phyloP scores from a whole-genome alignment of 2,888 invertebrate genomes.

The Flabesymbios commensalis region DNA sequence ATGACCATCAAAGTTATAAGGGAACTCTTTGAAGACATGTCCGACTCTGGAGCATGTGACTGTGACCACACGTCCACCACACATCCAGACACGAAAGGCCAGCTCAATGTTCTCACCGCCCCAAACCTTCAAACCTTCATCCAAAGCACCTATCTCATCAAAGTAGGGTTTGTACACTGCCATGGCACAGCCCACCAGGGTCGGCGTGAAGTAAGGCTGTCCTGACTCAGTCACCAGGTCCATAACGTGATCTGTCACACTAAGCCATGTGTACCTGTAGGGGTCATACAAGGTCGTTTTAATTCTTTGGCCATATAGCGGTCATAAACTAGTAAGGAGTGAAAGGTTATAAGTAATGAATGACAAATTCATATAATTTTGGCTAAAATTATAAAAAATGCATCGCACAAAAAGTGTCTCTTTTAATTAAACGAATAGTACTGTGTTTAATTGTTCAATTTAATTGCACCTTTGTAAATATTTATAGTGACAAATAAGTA shows the following conservation, averaged over 20 bases:
- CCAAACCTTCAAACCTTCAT: conserved; percentile 38
- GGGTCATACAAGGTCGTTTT: too few species aligned
- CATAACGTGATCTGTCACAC: conserved; percentile 33
- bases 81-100: conserved; percentile 41
- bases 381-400: too few species aligned
- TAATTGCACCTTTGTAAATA: too few species aligned
- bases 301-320: too few species aligned
- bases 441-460: too few species aligned
- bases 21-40: conserved; percentile 41
- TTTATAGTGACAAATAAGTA: too few species aligned
- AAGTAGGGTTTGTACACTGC: conserved; percentile 38
- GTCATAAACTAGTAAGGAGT: too few species aligned
- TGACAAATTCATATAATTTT: too few species aligned
- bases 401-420: too few species aligned
- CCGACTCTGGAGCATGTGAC: conserved; percentile 41
- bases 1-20: conserved; percentile 36
- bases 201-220: conserved; percentile 37
- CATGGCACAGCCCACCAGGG: conserved; percentile 40
- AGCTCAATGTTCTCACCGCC: conserved; percentile 45
- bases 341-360: too few species aligned
- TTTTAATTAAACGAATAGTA: too few species aligned
- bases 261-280: conserved; percentile 37
- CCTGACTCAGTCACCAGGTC: conserved; percentile 24
- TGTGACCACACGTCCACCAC: conserved; percentile 39
- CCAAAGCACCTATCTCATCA: conserved; percentile 34